Conservation (phyloP, 2,113 vertebrate genomes). For the Felis chaus region DNA sequence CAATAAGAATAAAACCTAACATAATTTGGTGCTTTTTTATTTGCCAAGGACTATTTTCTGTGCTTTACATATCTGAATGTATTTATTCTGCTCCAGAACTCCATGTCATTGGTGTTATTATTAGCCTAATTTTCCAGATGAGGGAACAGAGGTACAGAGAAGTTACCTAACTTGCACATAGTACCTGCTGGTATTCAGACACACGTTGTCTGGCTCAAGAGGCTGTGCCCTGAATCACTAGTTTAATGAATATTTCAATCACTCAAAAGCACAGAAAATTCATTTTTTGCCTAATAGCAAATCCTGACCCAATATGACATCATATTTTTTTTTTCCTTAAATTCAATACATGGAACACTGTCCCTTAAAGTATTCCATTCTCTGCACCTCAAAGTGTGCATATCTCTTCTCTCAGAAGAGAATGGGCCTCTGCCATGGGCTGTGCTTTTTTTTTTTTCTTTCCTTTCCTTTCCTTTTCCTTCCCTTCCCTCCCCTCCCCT, state of each 20-base stretch:
- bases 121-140: background rate
- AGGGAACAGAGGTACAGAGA: background rate
- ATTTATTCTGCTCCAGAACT: background rate
- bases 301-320: background rate
- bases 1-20: slow-evolving; percentile 22
- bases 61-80: background rate
- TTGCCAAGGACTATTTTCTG: background rate
- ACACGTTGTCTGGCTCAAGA: background rate
- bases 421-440: background rate
- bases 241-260: background rate
- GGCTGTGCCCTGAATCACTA: background rate
- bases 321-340: background rate
- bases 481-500: too few relatives aligned
- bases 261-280: background rate
- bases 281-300: background rate
- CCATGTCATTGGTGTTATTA: background rate
- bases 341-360: background rate
- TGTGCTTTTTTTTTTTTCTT: background rate
- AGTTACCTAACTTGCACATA: background rate
- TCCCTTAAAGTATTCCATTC: background rate
- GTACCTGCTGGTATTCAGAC: background rate
- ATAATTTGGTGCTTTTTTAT: background rate
- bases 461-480: too few relatives aligned
- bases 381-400: background rate
- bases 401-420: background rate